Evolutionary conservation across 1,140 invertebrate genomes (phyloP).

Genomic region (Heliconius nattereri): DNA sequence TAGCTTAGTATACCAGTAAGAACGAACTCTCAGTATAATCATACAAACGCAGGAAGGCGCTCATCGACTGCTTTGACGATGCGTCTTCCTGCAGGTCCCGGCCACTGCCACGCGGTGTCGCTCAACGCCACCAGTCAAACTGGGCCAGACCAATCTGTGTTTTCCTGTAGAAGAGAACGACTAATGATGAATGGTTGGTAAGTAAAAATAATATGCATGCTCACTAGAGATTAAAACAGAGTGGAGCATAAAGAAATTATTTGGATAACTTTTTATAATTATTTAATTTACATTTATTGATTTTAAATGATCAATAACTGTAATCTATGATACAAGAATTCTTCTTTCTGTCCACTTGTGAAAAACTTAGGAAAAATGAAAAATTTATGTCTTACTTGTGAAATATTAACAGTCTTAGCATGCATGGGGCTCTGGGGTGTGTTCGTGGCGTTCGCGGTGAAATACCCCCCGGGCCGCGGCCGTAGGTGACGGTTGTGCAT

Average conservation of each 20-base stretch:
- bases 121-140: slow-evolving; percentile 60
- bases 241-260: too few species aligned
- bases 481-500: slow-evolving; percentile 94
- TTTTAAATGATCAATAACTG: too few species aligned
- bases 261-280: too few species aligned
- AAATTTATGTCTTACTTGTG: slow-evolving; percentile 52
- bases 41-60: slow-evolving; percentile 56
- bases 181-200: too few species aligned
- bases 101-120: slow-evolving; percentile 75
- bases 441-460: slow-evolving; percentile 81
- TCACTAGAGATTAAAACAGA: too few species aligned
- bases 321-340: too few species aligned
- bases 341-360: too few species aligned
- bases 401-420: slow-evolving; percentile 65
- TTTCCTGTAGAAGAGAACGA: slow-evolving; percentile 48
- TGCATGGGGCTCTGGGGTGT: slow-evolving; percentile 74
- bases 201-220: too few species aligned
- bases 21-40: not conserved
- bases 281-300: too few species aligned
- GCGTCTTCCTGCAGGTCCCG: slow-evolving; percentile 56
- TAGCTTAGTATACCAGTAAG: not conserved
- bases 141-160: slow-evolving; percentile 64
- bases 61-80: slow-evolving; percentile 61
- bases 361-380: too few species aligned
- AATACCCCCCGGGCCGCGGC: slow-evolving; percentile 90